Base-by-base conservation (phyloP, 2,113 vertebrate genomes). In the Coptodon rendalli region DNA sequence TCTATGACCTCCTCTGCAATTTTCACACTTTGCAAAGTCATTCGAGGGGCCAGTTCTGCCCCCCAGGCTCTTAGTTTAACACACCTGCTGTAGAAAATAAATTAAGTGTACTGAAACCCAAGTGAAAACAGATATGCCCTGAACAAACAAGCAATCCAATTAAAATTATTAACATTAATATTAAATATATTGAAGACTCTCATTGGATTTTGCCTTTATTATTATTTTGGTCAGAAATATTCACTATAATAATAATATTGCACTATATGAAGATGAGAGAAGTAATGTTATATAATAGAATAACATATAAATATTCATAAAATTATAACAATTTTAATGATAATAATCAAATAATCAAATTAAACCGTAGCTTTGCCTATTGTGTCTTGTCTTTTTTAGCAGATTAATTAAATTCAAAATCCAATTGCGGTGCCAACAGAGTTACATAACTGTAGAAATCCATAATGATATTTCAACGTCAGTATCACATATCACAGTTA, bases 351-450 rank as follows among this genome's bases (percentile, higher is more conserved):
- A 66, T 45, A 14, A 43, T 73, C 10, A n/a, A 78, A 52, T 13
- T 9, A 19, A 78, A 50, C 22, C 17, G 2, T 78, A 34, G 27
- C 73, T n/a, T 52, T 76, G 24, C 6, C 50, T 76, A 24, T 71
- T 2, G 38, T 27, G 38, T 43, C 7, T 71, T 43, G 66, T 0
- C 14, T 76, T 76, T 76, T 50, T 50, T 50, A 50, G 43, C 71
- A 31, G 24, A 76, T 50, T 76, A 31, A 29, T 29, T 48, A 0
- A 50, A 50, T 50, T 78, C 24, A 78, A 50, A 50, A 78, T 78
- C 24, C 2, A 50, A 19, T 31, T 48, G 14, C 1, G 1, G 0
- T 71, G n/a, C 36, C 71, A 29, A 19, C 2, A 29, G 24, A 17
- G 40, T 76, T 76, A 29, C 40, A 48, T 27, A 48, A 48, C 71